Conservation (phyloP, 1,140 invertebrate genomes). For the Pogonomyrmex californicus region DNA sequence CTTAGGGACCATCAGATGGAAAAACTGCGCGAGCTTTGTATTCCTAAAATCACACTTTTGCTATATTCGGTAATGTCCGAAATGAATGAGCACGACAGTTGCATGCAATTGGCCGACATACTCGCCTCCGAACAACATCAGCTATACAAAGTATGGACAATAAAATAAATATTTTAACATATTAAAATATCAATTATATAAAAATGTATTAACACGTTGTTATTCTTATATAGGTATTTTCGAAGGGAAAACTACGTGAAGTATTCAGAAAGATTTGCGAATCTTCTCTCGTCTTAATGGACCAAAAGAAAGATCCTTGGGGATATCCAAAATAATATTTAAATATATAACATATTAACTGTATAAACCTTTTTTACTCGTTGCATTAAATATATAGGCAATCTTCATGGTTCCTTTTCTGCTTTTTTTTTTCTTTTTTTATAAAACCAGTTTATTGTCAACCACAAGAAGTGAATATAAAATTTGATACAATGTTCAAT, state of each 20-base stretch:
- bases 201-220: conserved; percentile 23
- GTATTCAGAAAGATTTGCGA: conserved; percentile 93
- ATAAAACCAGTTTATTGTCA: conserved; percentile 85
- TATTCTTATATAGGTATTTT: conserved; percentile 89
- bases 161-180: neutral
- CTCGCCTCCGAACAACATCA: conserved; percentile 92
- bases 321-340: conserved; percentile 86
- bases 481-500: conserved; percentile 84
- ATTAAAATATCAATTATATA: conserved; percentile 18
- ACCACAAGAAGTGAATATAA: conserved; percentile 85
- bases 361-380: neutral
- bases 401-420: conserved; percentile 19
- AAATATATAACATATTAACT: conserved; percentile 4
- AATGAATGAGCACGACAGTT: conserved; percentile 92
- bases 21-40: conserved; percentile 92
- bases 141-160: conserved; percentile 90
- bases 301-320: conserved; percentile 92
- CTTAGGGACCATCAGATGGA: conserved; percentile 90
- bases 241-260: conserved; percentile 92
- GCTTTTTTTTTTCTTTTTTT: conserved; percentile 73
- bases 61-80: conserved; percentile 93
- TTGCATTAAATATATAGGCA: conserved; percentile 25
- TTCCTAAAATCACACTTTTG: conserved; percentile 94
- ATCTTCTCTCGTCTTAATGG: conserved; percentile 91
- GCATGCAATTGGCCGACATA: conserved; percentile 93